Base-by-base conservation (phyloP, 2,888 invertebrate species). In the Perizoma affinitatum region DNA sequence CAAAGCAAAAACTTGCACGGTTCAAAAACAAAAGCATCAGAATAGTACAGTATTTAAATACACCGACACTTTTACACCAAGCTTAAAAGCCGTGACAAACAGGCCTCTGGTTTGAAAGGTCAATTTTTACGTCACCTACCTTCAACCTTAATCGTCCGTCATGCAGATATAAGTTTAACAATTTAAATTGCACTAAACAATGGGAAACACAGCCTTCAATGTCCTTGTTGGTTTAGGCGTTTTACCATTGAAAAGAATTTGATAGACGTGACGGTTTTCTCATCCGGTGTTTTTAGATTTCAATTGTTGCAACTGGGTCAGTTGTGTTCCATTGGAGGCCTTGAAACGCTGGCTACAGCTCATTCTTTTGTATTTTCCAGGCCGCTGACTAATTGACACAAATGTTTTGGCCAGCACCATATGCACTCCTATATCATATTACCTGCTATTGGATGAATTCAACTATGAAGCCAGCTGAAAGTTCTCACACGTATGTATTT, bases 11-110 rank as follows among this genome's bases (percentile, higher is more conserved):
- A 22, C 22, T 22, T 22, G 22, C 22, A 22, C 40, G 33, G 34
- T 50, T 43, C 33, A 49, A 34, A 22, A 58, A 52, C 62, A 57
- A 61, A 34, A 48, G 48, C 40, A 22, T 22, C 22, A 22, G 22
- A 22, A 22, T 22, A 22, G 3, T 22, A 22, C 22, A 22, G 22
- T 2, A 22, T 22, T 56, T 54, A 46, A 52, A 50, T 41, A 55
- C 52, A 61, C 53, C 51, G 60, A 56, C 54, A 46, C 65, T 62
- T 66, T 69, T 66, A 65, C 66, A 66, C 58, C 58, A 61, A 56
- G 44, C 34, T 45, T 59, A 63, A 66, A 61, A 54, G 54, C 61
- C 69, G 67, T 69, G 66, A 67, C 69, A 60, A 63, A 66, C 42
- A 54, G 64, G 60, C 60, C 54, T 58, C 60, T 66, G 62, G 59